Evolutionary conservation across 1,140 invertebrate species (phyloP), one percentile per base, ranked within the genome.

Genomic region (Cephus cinctus): DNA sequence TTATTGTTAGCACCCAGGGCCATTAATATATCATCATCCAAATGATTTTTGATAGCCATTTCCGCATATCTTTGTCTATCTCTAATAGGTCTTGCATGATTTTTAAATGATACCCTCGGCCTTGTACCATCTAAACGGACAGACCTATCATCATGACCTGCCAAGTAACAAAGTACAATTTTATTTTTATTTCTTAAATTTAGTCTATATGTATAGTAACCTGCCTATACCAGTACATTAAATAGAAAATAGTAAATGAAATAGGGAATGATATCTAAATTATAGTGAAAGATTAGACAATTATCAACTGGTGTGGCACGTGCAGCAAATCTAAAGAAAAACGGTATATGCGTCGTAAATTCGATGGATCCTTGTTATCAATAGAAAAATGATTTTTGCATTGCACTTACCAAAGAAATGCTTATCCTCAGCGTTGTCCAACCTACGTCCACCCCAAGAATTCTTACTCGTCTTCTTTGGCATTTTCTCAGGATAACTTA

Each of bases 11-110:
- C 19, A 20, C 35, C 43, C 5, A 50, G 25, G 3, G 49, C 43
- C 69, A 71, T 72, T 4, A 53, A 41, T 27, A 67, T 48, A 38
- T 73, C 70, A 19, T 67, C 65, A 15, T 71, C 65, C 2, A 69
- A 39, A 20, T n/a, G 34, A 1, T 39, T 31, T 2, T 43, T 42
- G 43, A 40, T 4, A 11, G 5, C 5, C 50, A n/a, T 5, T 21
- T 49, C 12, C 25, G 41, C 2, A 31, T 2, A 12, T 38, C 14
- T 19, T 52, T 32, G 1, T 34, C 42, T 2, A 15, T 32, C 0
- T 42, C 31, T 18, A 34, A 39, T 9, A 31, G 20, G 20, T 5
- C 21, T 9, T 6, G 35, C 8, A 32, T 57, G 57, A 2, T 56
- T 57, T 31, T 67, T 71, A 6, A 71, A 70, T 0, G 66, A 67